Percentiles rank a stretch among this genome's conserved stretches.
Conservation (phyloP, 2,113 vertebrate genomes). For the Terrapene triunguis region DNA sequence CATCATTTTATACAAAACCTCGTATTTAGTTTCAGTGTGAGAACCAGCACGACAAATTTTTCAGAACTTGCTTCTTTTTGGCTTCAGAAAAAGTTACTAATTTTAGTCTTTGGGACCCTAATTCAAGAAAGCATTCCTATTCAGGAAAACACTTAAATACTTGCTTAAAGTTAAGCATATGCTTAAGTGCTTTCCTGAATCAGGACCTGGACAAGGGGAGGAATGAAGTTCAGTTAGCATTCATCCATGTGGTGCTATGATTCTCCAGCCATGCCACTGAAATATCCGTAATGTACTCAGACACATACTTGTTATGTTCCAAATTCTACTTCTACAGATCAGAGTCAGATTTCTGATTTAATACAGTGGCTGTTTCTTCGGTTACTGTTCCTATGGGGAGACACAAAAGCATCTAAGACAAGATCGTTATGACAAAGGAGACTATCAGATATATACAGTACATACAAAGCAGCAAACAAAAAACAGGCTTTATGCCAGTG, state of each 20-base stretch:
- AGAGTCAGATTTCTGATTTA: conserved; percentile 77
- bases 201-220: not conserved
- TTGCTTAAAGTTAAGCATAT: not conserved
- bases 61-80: not conserved
- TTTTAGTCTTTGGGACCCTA: not conserved
- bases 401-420: conserved; percentile 36
- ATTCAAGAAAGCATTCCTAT: not conserved
- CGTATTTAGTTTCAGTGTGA: not conserved
- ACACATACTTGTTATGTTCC: conserved; percentile 41
- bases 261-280: conserved; percentile 1
- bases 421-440: conserved; percentile 20
- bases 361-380: conserved; percentile 66
- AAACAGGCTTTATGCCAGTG: conserved; percentile 19
- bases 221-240: not conserved
- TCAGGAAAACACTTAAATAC: not conserved
- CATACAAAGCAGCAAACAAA: conserved; percentile 16
- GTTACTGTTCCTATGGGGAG: conserved; percentile 37
- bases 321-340: conserved; percentile 67
- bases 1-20: not conserved
- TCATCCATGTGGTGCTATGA: not conserved
- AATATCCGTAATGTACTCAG: conserved; percentile 64
- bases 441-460: not conserved
- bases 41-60: not conserved
- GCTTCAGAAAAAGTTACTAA: not conserved
- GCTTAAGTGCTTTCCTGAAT: not conserved